Evolutionary conservation across 37 sponge, comb jelly and placozoan genomes (phyloP), one percentile per base, ranked within the genome.

Genomic region (Ephydatia muelleri): DNA sequence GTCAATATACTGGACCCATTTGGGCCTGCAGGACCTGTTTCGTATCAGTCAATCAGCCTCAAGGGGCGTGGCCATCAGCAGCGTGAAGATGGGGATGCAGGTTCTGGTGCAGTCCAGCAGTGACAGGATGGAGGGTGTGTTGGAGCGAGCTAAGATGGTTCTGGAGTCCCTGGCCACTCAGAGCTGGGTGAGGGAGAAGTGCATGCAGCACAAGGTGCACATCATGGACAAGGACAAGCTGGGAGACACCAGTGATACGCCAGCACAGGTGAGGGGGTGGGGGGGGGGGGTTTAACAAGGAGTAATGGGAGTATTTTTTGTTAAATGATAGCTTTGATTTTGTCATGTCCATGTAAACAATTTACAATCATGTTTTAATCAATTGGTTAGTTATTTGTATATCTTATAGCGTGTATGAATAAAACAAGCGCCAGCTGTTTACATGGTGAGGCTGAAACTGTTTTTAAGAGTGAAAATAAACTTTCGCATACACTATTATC

Each of bases 161-260:
- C 79, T 88, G 70, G 93, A 95, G 80, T 48, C 85, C 28, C 69
- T 92, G 36, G 92, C 92, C 13, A 66, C 88, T 14, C 96, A 95
- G 86, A 40, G 40, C 35, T 95, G 96, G 96, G 85, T 95, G 72
- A 84, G 88, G 38, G 93, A 95, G 84, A 86, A 89, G 84, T 95
- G 93, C 38, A 70, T 31, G 30, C 86, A 84, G 72, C 78, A 86
- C 43, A 70, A 75, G 0, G 37, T 40, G 40, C 86, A 82, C 68
- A 85, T 95, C 40, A 83, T 91, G 36, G 91, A 92, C 4, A 77
- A 67, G 36, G 95, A 94, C 40, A 80, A 65, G 39, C 83, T 93
- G 3, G 94, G 91, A 68, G 91, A 89, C 70, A 78, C 83, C 80
- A 82, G 79, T 65, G 78, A 87, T 38, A 84, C 84, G 11, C 86